Base-by-base conservation (phyloP, 2,113 vertebrate species). In the Dicrurus megarhynchus region DNA sequence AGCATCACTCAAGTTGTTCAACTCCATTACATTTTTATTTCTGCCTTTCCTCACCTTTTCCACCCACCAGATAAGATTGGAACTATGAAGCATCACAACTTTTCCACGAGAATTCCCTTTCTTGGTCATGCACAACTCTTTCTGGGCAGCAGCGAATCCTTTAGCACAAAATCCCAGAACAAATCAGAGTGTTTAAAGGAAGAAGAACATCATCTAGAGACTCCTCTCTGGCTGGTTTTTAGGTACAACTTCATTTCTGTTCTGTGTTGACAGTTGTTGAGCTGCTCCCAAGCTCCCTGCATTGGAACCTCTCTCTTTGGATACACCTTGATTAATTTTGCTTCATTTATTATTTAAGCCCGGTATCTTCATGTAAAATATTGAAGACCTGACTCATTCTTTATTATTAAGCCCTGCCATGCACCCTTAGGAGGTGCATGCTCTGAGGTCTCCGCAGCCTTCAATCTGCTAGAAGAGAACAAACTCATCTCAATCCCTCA, bases 321-420 rank as follows among this genome's bases (percentile, higher is more conserved):
- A 88, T 59, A 90, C 71, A 71, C 93, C 92, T 92, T 93, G 96
- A 97, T 93, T 95, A 93, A 95, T 97, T 96, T 93, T 44, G 21
- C 86, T 82, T 89, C 92, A 84, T 96, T 94, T 90, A 96, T 96
- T 90, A 96, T 96, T 96, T 94, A 96, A 95, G 82, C 83, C 83
- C 0, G 1, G 73, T 87, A 87, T 91, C 87, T 90, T 88, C 26
- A 8, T 57, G 88, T 94, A 95, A 94, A 96, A 94, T 90, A 96
- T 71, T 93, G 92, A 96, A 95, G 90, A 71, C 83, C 77, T 89
- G 86, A 90, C 80, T 97, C 96, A 93, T 93, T 67, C 88, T 71
- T 94, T 92, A 92, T 94, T 94, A 95, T 94, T 88, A 95, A 95
- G 88, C 90, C 85, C 73, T 55, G 56, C 96, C 90, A 87, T 4